phyloP scores from a whole-genome alignment of 2,113 vertebrate genomes.

The Leptosomus discolor region DNA sequence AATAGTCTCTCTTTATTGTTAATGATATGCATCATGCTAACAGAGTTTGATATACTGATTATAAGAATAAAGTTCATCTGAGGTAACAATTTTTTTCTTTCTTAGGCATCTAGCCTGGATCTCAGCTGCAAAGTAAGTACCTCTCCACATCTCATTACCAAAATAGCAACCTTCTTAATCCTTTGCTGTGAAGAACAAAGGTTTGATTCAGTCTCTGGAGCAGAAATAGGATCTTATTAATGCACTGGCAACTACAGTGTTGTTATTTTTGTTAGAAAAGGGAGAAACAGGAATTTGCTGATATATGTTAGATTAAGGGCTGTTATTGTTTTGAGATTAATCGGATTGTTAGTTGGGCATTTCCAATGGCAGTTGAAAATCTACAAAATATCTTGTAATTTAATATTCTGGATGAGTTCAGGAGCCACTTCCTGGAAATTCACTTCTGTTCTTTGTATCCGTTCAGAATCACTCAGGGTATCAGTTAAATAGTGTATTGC shows the following conservation, averaged over 20 bases:
- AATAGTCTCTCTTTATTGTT: slow-evolving; percentile 42
- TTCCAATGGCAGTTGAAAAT: slow-evolving; percentile 14
- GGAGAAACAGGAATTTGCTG: slow-evolving; percentile 79
- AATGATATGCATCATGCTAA: slow-evolving; percentile 18
- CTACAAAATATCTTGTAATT: slow-evolving; percentile 38
- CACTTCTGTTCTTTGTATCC: neutral
- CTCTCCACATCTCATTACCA: slow-evolving; percentile 69
- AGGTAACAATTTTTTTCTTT: slow-evolving; percentile 65
- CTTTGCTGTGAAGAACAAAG: slow-evolving; percentile 73
- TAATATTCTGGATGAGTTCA: slow-evolving; percentile 21
- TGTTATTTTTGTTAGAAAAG: slow-evolving; percentile 80
- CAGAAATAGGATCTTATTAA: slow-evolving; percentile 78
- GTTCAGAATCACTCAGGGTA: neutral
- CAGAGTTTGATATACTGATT: slow-evolving; percentile 38
- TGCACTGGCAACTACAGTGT: slow-evolving; percentile 72
- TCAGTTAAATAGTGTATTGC: neutral
- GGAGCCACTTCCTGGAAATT: neutral
- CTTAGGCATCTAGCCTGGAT: slow-evolving; percentile 58
- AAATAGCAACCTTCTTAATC: slow-evolving; percentile 76
- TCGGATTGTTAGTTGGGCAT: slow-evolving; percentile 58
- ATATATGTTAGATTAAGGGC: slow-evolving; percentile 75
- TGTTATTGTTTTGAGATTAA: slow-evolving; percentile 72
- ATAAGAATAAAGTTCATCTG: slow-evolving; percentile 64
- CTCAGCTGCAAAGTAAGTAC: slow-evolving; percentile 70
- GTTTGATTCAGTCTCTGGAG: slow-evolving; percentile 69